These are phyloP conservation scores for Heliconius cydno DNA, from an alignment of 2,888 invertebrate species.

Conservation along the genomic window DNA sequence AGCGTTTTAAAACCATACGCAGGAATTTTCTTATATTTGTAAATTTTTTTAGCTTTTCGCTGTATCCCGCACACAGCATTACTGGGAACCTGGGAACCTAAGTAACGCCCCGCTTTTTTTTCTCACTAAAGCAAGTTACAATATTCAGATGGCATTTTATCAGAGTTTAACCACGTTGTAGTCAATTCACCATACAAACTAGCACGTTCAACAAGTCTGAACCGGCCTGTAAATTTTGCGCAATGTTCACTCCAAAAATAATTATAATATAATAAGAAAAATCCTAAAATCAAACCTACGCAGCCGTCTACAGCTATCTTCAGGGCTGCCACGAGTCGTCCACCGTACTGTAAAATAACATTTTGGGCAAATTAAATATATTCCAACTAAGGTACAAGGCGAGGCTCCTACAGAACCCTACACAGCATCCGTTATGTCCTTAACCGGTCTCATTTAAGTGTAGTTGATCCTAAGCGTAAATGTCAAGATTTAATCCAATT, in stretches of 20 bases:
- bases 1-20: background rate
- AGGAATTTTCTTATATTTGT: background rate
- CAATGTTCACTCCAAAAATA: no score
- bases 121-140: no score
- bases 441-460: conserved; percentile 22
- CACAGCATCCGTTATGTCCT: conserved; percentile 11
- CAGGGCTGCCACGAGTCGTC: no score
- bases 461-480: conserved; percentile 32
- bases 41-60: background rate
- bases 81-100: background rate
- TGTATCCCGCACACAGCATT: background rate
- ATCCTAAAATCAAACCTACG: no score
- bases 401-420: background rate
- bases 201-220: no score
- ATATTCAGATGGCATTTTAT: no score
- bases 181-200: no score
- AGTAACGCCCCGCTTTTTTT: no score
- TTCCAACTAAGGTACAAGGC: background rate
- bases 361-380: background rate
- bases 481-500: conserved; percentile 34
- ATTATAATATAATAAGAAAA: no score
- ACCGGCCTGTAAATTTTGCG: no score
- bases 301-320: no score
- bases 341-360: background rate
- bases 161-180: no score